Base-by-base conservation (phyloP, 2,113 vertebrate genomes). In the Oceanodroma tethys region DNA sequence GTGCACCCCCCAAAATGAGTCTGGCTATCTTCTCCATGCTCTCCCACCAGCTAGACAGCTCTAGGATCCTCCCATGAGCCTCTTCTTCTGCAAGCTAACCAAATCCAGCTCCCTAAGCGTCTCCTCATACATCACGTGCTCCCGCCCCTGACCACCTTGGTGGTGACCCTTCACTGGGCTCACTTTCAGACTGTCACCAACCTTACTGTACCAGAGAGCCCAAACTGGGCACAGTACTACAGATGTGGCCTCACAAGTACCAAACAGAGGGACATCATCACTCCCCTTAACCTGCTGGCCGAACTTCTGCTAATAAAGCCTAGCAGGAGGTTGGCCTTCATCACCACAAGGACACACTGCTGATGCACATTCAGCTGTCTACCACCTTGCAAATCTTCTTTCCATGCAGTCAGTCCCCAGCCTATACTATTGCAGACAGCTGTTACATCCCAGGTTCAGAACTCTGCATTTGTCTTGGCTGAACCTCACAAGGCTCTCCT, bases 1-100 rank as follows among this genome's bases (percentile, higher is more conserved):
- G 5, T 11, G 9, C 34, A 47, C 0, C 1, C 26, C 7, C 1
- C 20, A 62, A 25, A 75, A 55, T 1, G 3, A 72, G 17, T 27
- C 23, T 7, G 25, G 11, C 16, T 16, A 27, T 11, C 50, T 72
- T 43, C 62, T 83, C 53, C 53, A 30, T 7, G 27, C 5, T 72
- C 38, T 36, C 16, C 36, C 25, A 66, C 8, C 74, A 67, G 16
- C 22, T 3, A 71, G 34, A 79, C 34, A 85, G 25, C 38, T 70
- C 23, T 13, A 52, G 18, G 26, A 76, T 38, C 43, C 6, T 68
- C 34, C 43, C 20, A 23, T 1, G 3, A 66, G 45, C 27, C 43
- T 22, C 19, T 76, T 42, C 63, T 36, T 30, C 50, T 16, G 22
- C 27, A 63, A 75, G 30, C n/a, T 25, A n/a, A 88, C 71, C 5